Base-by-base conservation (phyloP, 1,140 invertebrate species). In the Papilio polytes region DNA sequence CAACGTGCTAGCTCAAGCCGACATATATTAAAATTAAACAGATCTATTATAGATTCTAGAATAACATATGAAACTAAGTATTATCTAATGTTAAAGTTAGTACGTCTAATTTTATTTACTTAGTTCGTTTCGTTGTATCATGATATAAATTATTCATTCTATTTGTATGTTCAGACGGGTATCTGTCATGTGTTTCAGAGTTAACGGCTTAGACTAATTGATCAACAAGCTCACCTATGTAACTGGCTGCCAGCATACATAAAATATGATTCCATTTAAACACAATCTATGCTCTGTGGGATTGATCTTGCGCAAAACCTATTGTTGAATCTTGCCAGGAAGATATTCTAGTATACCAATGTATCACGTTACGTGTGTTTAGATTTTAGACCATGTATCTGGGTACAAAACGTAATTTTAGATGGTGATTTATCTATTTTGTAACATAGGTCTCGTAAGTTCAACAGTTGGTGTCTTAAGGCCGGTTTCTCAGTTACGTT, bases 191-290 rank as follows among this genome's bases (percentile, higher is more conserved):
- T 26, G 59, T 26, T 63, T 22, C 59, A 26, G 59, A 26, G 20
- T 26, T 26, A 63, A 63, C 59, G 59, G 22, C 59, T 26, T 63
- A 63, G 20, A 22, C 22, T 63, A 63, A 63, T 22, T 63, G 59
- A 63, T 63, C 20, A 26, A 63, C 59, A 63, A 63, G 20, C 59
- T 63, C 4, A 74, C 41, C 36, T 74, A 48, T 22, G 36, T 22
- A 22, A 18, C 44, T 10, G 1, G 73, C 44, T 74, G 36, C 73
- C 73, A 74, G n/a, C 74, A 26, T 51, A 26, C 20, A 22, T 76
- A 76, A 76, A 51, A 76, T 76, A 76, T 51, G n/a, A 22, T 74
- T 44, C 73, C 18, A 48, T 46, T 46, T 74, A 44, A 74, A 13
- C 15, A 74, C 41, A 51, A 74, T 74, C 73, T 74, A 74, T 74